These are phyloP conservation scores for Chiloscyllium punctatum DNA, from an alignment of 2,797 vertebrate species.

Conservation along the genomic window DNA sequence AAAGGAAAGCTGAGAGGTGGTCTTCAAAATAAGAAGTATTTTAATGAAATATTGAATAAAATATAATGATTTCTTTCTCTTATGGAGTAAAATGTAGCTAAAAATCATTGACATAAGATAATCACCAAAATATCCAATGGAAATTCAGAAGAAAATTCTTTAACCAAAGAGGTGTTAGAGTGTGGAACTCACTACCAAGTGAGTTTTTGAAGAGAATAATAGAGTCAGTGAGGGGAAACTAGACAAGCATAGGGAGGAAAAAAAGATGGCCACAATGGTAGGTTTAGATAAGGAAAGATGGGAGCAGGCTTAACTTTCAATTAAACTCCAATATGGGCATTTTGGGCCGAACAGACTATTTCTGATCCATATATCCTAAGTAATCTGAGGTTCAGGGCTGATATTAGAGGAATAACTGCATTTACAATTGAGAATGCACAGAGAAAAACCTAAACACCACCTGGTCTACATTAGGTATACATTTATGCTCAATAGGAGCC, in stretches of 20 bases:
- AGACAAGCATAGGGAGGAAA: neutral
- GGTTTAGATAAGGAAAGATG: neutral
- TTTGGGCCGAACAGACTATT: neutral
- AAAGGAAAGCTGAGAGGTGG: too few species aligned
- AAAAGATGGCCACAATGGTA: neutral
- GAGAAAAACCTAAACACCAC: neutral
- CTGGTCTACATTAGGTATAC: neutral
- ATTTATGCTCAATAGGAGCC: neutral
- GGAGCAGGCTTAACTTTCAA: neutral
- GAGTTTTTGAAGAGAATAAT: neutral
- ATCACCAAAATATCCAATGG: neutral
- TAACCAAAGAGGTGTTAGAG: neutral
- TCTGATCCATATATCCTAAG: neutral
- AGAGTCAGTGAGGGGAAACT: neutral
- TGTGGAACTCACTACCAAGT: too few species aligned
- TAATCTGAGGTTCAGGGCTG: neutral
- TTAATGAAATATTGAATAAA: too few species aligned
- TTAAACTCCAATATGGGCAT: too few species aligned
- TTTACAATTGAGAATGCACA: neutral
- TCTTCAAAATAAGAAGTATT: too few species aligned
- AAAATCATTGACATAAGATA: neutral
- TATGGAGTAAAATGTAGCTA: too few species aligned
- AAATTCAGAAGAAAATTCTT: neutral
- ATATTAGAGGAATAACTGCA: neutral
- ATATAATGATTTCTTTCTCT: too few species aligned